Evolutionary conservation across 64 coral and sea anemone species (phyloP).

Genomic region (Astreopora myriophthalma): DNA sequence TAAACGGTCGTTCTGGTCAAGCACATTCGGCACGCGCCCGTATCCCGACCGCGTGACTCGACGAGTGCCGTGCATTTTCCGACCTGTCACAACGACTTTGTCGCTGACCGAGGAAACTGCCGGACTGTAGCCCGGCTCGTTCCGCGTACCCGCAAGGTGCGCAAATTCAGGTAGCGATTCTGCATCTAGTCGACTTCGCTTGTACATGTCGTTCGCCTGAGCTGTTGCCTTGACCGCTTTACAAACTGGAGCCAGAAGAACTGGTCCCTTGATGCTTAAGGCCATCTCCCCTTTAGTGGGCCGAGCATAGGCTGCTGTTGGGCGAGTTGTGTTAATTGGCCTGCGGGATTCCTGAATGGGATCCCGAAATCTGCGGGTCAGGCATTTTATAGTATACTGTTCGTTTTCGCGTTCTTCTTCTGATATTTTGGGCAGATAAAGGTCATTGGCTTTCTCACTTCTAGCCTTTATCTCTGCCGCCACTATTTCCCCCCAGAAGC

Average conservation of each 20-base stretch:
- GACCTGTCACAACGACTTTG: not conserved
- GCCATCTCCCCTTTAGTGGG: conserved; percentile 32
- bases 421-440: not conserved
- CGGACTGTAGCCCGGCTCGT: not conserved
- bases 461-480: not conserved
- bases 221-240: not conserved
- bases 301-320: not conserved
- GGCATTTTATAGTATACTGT: not conserved
- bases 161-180: not conserved
- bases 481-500: not conserved
- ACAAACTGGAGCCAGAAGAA: not conserved
- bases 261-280: conserved; percentile 32
- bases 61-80: not conserved
- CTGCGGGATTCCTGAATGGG: not conserved
- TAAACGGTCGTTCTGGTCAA: not conserved
- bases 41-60: not conserved
- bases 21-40: not conserved
- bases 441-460: not conserved
- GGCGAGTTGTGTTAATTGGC: not conserved
- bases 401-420: not conserved
- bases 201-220: not conserved
- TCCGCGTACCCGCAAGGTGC: not conserved
- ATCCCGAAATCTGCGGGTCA: not conserved
- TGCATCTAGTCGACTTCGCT: not conserved
- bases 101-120: conserved; percentile 22